Percentiles rank a stretch among this genome's conserved stretches.
Evolutionary conservation across 2,888 invertebrate genomes (phyloP).

Genomic region (Callimorpha dominula): DNA sequence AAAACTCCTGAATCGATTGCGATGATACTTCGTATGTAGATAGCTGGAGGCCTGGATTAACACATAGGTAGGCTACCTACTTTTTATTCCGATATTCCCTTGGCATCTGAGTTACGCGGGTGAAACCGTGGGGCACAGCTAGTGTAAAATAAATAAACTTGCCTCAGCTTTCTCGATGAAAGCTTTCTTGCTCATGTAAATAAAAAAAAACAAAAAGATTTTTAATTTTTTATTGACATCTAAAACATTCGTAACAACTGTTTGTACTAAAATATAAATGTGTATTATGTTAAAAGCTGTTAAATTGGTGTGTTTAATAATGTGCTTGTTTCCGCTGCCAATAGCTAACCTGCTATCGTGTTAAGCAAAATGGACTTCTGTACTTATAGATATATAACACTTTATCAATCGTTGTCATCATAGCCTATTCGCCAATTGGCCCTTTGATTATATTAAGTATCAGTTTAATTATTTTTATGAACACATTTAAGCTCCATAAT

Average conservation of each 20-base stretch:
- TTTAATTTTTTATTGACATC: constrained; percentile 83
- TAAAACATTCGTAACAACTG: constrained; percentile 84
- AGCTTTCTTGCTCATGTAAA: neutral
- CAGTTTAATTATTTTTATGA: constrained; percentile 58
- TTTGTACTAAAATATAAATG: constrained; percentile 86
- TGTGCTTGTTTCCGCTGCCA: constrained; percentile 76
- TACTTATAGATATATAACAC: constrained; percentile 67
- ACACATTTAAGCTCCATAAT: constrained; percentile 73
- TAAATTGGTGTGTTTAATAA: constrained; percentile 72
- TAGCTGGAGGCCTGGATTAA: no score
- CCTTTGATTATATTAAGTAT: constrained; percentile 42
- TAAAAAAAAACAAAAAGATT: constrained; percentile 60
- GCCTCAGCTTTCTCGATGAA: no score
- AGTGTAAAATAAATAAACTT: no score
- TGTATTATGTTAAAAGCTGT: constrained; percentile 82
- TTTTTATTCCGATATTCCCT: no score
- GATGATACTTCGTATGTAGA: no score
- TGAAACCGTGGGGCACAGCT: no score
- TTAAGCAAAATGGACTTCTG: constrained; percentile 77
- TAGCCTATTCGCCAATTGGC: constrained; percentile 57
- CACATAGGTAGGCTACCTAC: no score
- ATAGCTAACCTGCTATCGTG: constrained; percentile 58
- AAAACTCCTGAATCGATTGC: no score
- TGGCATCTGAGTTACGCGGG: no score
- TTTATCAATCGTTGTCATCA: constrained; percentile 63